phyloP scores from a whole-genome alignment of 1,140 invertebrate genomes.

The Lasioglossum albipes region DNA sequence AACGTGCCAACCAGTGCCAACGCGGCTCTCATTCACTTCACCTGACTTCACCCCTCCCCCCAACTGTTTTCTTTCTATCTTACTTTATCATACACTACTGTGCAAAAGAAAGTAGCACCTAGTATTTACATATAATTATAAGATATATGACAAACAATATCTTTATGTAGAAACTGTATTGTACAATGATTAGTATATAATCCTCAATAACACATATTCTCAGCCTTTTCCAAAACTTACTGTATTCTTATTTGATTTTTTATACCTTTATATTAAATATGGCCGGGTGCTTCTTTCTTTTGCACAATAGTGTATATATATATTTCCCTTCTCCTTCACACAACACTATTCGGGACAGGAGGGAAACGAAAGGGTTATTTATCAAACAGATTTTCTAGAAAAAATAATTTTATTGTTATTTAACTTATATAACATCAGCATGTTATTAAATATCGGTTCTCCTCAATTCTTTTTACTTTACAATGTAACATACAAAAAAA shows the following conservation, averaged over 20 bases:
- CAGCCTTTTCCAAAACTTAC: too few species aligned
- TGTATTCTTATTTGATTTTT: too few species aligned
- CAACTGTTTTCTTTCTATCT: background rate
- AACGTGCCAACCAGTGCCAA: background rate
- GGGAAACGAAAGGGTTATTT: background rate
- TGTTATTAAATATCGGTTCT: slow-evolving; percentile 41
- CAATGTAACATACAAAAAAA: slow-evolving; percentile 25
- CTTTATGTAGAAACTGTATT: too few species aligned
- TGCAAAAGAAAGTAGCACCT: too few species aligned
- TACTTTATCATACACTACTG: background rate
- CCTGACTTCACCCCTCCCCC: background rate
- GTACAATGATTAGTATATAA: too few species aligned
- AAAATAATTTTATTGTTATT: slow-evolving; percentile 43
- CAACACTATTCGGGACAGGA: background rate
- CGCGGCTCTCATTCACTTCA: too few species aligned
- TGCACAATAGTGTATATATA: too few species aligned
- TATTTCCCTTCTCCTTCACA: background rate
- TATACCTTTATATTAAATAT: too few species aligned
- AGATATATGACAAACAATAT: too few species aligned
- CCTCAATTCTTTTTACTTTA: slow-evolving; percentile 24
- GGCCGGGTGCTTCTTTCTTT: too few species aligned
- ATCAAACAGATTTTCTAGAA: slow-evolving; percentile 20
- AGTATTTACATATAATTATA: too few species aligned
- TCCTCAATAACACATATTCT: too few species aligned
- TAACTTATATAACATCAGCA: slow-evolving; percentile 35